Percentiles rank a stretch among this genome's conserved stretches.
These are phyloP conservation scores for Calyptomena viridis DNA, from an alignment of 2,113 vertebrate species.

Conservation along the genomic window DNA sequence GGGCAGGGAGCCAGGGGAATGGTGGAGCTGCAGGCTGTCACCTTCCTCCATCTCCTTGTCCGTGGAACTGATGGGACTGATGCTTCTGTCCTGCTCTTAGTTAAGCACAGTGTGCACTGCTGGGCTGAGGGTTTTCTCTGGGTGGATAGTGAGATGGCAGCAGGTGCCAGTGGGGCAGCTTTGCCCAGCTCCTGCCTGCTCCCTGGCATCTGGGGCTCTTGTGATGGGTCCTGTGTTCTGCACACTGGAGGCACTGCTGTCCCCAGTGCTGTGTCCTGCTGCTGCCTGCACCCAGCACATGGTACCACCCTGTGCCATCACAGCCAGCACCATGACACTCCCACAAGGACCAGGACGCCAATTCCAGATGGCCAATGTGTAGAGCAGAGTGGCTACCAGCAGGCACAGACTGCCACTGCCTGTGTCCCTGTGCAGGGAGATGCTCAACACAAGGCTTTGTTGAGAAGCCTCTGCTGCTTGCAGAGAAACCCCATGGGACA, in stretches of 20 bases:
- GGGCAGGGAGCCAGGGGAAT: neutral
- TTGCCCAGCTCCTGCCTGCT: neutral
- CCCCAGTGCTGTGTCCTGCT: neutral
- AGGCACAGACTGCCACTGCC: neutral
- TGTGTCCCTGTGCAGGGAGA: rapidly evolving
- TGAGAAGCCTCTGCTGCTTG: neutral
- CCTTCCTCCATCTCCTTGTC: neutral
- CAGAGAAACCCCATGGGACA: neutral
- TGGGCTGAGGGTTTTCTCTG: neutral
- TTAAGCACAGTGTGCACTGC: neutral
- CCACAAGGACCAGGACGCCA: neutral
- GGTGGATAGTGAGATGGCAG: neutral
- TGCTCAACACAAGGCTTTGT: neutral
- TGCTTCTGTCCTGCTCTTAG: neutral
- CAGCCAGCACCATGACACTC: neutral
- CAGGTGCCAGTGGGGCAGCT: neutral
- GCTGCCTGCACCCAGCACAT: neutral
- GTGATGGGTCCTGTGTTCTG: neutral
- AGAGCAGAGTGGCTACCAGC: neutral
- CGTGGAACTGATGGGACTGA: neutral
- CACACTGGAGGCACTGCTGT: rapidly evolving
- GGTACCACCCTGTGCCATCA: neutral
- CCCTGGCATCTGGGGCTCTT: neutral
- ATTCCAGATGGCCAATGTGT: too few species aligned
- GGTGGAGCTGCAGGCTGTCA: neutral